phyloP scores from a whole-genome alignment of 2,888 invertebrate genomes.

The Parthenolecanium corni region DNA sequence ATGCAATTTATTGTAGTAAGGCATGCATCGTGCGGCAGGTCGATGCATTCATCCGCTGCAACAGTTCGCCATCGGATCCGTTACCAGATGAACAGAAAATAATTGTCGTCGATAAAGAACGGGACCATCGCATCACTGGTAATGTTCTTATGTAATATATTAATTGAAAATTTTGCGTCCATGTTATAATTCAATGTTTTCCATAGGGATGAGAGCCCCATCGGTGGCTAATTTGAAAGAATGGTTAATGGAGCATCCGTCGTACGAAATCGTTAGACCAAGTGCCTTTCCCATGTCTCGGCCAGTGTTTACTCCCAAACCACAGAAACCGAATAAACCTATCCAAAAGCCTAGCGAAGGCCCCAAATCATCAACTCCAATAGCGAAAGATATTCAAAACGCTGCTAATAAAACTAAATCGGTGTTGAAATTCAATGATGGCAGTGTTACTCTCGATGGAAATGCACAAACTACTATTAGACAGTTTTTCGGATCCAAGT shows the following conservation, averaged over 20 bases:
- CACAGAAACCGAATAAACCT: background rate
- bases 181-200: conserved; percentile 35
- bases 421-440: background rate
- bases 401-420: background rate
- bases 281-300: conserved; percentile 4
- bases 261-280: conserved; percentile 61
- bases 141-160: background rate
- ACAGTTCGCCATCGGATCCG: conserved; percentile 2
- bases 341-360: background rate
- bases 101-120: conserved; percentile 71
- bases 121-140: conserved; percentile 52
- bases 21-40: conserved; percentile 76
- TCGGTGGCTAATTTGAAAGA: conserved; percentile 62
- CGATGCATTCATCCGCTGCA: conserved; percentile 33
- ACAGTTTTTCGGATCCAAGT: background rate
- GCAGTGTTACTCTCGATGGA: background rate
- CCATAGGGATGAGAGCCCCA: conserved; percentile 64
- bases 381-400: background rate
- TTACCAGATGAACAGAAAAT: conserved; percentile 40
- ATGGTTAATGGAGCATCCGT: conserved; percentile 78
- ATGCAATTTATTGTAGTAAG: conserved; percentile 80
- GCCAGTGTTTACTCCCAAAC: background rate
- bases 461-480: conserved; percentile 4
- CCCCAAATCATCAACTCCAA: background rate
- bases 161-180: background rate